These are phyloP conservation scores for Syngnathus typhle DNA, from an alignment of 2,113 vertebrate species.

Conservation along the genomic window DNA sequence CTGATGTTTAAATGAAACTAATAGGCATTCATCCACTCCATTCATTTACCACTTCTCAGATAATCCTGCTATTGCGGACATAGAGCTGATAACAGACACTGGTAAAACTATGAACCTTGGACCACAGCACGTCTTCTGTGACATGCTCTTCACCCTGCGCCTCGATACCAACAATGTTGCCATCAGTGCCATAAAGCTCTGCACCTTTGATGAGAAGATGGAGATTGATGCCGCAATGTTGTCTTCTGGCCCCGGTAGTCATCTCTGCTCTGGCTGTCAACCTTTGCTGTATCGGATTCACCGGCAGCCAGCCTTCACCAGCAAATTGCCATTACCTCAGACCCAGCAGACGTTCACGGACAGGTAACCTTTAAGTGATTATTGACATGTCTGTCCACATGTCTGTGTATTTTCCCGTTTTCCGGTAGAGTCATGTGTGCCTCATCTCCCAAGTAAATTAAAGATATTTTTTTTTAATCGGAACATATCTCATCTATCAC, in stretches of 20 bases:
- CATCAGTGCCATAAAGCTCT: slow-evolving; percentile 78
- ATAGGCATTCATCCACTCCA: too few relatives aligned
- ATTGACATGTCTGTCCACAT: too few relatives aligned
- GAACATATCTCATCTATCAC: slow-evolving; percentile 56
- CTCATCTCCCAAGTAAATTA: too few relatives aligned
- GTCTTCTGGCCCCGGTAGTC: slow-evolving; percentile 75
- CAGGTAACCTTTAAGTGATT: not conserved
- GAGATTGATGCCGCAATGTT: slow-evolving; percentile 89
- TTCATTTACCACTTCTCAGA: slow-evolving; percentile 28
- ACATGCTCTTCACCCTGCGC: slow-evolving; percentile 83
- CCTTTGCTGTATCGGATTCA: slow-evolving; percentile 77
- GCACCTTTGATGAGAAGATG: slow-evolving; percentile 90
- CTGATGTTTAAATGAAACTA: not conserved
- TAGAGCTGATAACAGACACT: slow-evolving; percentile 78
- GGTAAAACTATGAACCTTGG: slow-evolving; percentile 78
- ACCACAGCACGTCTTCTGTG: slow-evolving; percentile 82
- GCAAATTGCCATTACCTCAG: slow-evolving; percentile 57
- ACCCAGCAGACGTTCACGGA: slow-evolving; percentile 69
- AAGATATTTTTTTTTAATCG: slow-evolving; percentile 46
- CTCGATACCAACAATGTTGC: slow-evolving; percentile 64
- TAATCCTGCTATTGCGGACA: slow-evolving; percentile 73
- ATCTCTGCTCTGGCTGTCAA: slow-evolving; percentile 78
- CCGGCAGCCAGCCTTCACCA: slow-evolving; percentile 75
- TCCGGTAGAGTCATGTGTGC: too few relatives aligned
- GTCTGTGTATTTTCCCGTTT: too few relatives aligned